These are phyloP conservation scores for Allacma fusca DNA, from an alignment of 2,888 invertebrate genomes.

Conservation along the genomic window DNA sequence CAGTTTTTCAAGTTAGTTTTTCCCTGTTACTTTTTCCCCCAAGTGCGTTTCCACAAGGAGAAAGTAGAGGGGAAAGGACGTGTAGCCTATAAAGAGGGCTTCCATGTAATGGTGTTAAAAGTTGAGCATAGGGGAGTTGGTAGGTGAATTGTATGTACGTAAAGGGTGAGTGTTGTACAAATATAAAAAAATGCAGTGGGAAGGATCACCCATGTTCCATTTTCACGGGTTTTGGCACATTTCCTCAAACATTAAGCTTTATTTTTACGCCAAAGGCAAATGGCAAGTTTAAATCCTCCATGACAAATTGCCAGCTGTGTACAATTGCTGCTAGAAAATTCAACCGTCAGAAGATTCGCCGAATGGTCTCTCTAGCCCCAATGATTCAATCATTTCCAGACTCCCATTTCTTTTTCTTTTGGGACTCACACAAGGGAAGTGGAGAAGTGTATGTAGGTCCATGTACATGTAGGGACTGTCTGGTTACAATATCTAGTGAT, in stretches of 20 bases:
- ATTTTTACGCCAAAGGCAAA: conserved; percentile 41
- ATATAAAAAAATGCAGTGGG: too few relatives aligned
- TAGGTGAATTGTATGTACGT: too few relatives aligned
- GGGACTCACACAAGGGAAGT: too few relatives aligned
- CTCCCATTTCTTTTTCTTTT: neutral
- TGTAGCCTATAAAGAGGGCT: neutral
- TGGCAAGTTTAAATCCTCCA: conserved; percentile 33
- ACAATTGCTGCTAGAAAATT: conserved; percentile 11
- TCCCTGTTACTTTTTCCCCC: too few relatives aligned
- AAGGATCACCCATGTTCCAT: conserved; percentile 24
- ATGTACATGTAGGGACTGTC: neutral
- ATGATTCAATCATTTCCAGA: conserved; percentile 30
- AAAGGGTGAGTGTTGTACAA: too few relatives aligned
- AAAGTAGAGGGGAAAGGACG: too few relatives aligned
- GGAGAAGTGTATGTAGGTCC: neutral
- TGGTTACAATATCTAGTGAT: neutral
- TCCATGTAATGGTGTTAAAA: neutral
- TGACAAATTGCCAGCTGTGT: conserved; percentile 40
- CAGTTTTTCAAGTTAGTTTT: too few relatives aligned
- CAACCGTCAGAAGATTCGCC: conserved; percentile 21
- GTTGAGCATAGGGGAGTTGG: neutral
- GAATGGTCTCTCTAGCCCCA: conserved; percentile 9
- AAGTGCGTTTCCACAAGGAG: too few relatives aligned
- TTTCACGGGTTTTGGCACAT: conserved; percentile 39
- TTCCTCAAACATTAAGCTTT: conserved; percentile 40